Conservation (phyloP, 2,113 vertebrate genomes). For the zebrafish (Danio rerio) region DNA sequence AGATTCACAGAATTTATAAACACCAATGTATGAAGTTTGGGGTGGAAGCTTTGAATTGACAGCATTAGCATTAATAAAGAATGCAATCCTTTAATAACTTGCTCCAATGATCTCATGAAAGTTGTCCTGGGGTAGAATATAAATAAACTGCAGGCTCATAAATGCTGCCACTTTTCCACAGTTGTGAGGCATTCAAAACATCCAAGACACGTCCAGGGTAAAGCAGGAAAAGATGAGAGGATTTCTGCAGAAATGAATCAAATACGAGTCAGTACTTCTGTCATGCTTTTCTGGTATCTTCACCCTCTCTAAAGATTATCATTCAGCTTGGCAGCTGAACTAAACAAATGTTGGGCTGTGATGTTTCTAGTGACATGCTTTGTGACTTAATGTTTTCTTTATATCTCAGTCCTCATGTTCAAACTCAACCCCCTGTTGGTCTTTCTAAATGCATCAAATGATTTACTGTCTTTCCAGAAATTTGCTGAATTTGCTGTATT, state of each 20-base stretch:
- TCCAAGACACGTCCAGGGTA: constrained; percentile 56
- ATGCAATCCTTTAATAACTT: constrained; percentile 78
- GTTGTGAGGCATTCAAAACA: constrained; percentile 69
- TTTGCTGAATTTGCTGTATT: constrained; percentile 30
- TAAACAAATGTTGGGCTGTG: constrained; percentile 4
- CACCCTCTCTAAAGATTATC: constrained; percentile 4
- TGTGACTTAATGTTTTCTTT: constrained; percentile 5
- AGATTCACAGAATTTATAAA: constrained; percentile 61
- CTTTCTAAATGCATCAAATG: constrained; percentile 8
- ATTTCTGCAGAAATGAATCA: constrained; percentile 3
- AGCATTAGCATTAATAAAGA: constrained; percentile 79
- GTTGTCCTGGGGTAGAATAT: constrained; percentile 73
- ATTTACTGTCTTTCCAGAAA: constrained; percentile 1
- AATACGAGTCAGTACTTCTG: background rate
- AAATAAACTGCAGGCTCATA: constrained; percentile 75
- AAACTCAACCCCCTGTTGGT: background rate
- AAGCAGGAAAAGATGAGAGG: constrained; percentile 51
- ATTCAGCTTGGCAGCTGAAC: constrained; percentile 7
- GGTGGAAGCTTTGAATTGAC: constrained; percentile 73
- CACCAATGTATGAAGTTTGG: constrained; percentile 55
- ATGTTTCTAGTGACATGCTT: background rate
- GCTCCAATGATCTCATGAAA: constrained; percentile 77
- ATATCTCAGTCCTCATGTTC: constrained; percentile 10
- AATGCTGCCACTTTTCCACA: constrained; percentile 68
- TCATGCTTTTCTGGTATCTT: constrained; percentile 4